Percentiles rank a stretch among this genome's conserved stretches.
These are phyloP conservation scores for Jordanella pulchra DNA, from an alignment of 2,797 vertebrate genomes.

Conservation along the genomic window DNA sequence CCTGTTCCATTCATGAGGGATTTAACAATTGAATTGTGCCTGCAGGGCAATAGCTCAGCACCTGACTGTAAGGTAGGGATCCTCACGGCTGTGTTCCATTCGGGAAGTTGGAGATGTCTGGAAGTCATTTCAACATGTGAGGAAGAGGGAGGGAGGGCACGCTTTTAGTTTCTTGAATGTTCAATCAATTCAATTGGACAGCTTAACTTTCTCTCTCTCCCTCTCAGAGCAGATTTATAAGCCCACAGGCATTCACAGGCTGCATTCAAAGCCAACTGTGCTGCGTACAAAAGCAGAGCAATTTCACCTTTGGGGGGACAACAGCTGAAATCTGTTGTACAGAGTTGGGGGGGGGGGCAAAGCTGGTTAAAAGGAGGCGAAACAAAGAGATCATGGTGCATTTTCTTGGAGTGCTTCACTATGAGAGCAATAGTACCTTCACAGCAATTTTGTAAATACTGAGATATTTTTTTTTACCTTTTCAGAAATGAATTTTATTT, in stretches of 20 bases:
- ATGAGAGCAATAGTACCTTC: slow-evolving; percentile 7
- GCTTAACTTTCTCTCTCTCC: slow-evolving; percentile 81
- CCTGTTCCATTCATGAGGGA: slow-evolving; percentile 70
- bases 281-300: slow-evolving; percentile 69
- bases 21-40: slow-evolving; percentile 79
- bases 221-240: slow-evolving; percentile 77
- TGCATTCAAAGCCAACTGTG: slow-evolving; percentile 75
- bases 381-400: slow-evolving; percentile 39
- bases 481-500: too few relatives aligned
- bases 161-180: slow-evolving; percentile 84
- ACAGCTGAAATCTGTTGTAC: slow-evolving; percentile 67
- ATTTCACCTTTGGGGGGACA: slow-evolving; percentile 75
- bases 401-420: slow-evolving; percentile 23
- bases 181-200: slow-evolving; percentile 87
- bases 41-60: slow-evolving; percentile 79
- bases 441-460: neutral
- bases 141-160: slow-evolving; percentile 64
- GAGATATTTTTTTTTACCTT: too few relatives aligned
- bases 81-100: slow-evolving; percentile 79
- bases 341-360: slow-evolving; percentile 27
- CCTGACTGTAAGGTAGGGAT: slow-evolving; percentile 80
- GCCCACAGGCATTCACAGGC: slow-evolving; percentile 77
- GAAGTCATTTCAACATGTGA: slow-evolving; percentile 84
- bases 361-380: slow-evolving; percentile 32
- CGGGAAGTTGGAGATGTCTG: slow-evolving; percentile 80